Conservation (phyloP, 2,888 invertebrate species). For the Ormyrus labotus region DNA sequence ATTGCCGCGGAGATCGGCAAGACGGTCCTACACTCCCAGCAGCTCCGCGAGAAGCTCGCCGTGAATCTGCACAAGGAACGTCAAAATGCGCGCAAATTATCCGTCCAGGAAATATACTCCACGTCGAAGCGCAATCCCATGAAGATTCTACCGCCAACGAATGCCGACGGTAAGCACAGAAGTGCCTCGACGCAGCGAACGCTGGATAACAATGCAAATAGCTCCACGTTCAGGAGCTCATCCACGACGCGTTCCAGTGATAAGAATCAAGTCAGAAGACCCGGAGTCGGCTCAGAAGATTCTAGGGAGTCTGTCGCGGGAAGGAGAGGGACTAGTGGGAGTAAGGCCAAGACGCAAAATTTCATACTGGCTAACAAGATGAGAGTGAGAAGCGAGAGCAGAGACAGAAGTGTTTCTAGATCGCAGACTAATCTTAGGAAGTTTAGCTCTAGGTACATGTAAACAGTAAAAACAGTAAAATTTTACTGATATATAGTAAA, state of each 20-base stretch:
- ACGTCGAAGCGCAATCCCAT: background rate
- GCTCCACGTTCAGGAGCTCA: too few relatives aligned
- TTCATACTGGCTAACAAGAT: conserved; percentile 61
- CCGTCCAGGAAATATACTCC: conserved; percentile 60
- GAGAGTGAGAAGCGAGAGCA: conserved; percentile 49
- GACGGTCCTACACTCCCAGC: conserved; percentile 66
- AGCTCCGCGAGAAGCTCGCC: conserved; percentile 67
- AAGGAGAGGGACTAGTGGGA: too few relatives aligned
- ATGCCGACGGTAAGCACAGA: background rate
- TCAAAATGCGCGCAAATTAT: conserved; percentile 56
- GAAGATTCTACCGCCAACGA: conserved; percentile 11
- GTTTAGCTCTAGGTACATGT: conserved; percentile 1
- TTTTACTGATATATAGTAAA: too few relatives aligned
- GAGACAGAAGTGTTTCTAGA: background rate
- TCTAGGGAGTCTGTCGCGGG: too few relatives aligned
- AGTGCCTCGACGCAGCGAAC: conserved; percentile 18
- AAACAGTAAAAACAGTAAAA: background rate
- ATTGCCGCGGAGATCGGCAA: conserved; percentile 68
- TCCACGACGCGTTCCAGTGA: too few relatives aligned
- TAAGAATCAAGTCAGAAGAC: too few relatives aligned
- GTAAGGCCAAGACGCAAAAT: conserved; percentile 54
- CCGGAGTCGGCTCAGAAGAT: too few relatives aligned
- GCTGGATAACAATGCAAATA: background rate
- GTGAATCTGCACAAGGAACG: conserved; percentile 61
- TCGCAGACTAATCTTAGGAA: background rate